Conservation (phyloP, 2,888 invertebrate genomes). For the Lamproptera curius region DNA sequence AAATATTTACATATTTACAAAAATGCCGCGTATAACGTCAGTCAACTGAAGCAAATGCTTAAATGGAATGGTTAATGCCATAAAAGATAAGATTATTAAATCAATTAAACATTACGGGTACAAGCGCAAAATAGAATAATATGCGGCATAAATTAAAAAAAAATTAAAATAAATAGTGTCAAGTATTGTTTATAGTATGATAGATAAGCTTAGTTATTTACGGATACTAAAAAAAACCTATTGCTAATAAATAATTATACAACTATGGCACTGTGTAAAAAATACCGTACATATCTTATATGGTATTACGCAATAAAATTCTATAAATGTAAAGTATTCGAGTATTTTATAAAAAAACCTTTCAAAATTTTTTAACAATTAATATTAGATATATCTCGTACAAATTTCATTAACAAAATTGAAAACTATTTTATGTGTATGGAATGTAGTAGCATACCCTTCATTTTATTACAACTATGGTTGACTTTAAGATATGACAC, state of each 20-base stretch:
- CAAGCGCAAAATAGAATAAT: neutral
- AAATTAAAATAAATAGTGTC: too few species aligned
- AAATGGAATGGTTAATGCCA: neutral
- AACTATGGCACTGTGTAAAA: constrained; percentile 45
- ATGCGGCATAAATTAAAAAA: too few species aligned
- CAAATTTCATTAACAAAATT: neutral
- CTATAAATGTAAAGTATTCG: constrained; percentile 25
- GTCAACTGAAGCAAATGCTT: neutral
- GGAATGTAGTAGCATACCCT: constrained; percentile 57
- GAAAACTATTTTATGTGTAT: constrained; percentile 23
- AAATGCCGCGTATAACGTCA: constrained; percentile 22
- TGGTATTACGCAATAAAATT: constrained; percentile 36
- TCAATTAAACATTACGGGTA: neutral
- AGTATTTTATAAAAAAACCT: constrained; percentile 16
- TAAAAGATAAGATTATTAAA: too few species aligned
- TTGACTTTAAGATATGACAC: too few species aligned
- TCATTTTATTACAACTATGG: constrained; percentile 17
- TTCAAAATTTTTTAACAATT: constrained; percentile 2
- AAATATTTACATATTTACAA: constrained; percentile 60
- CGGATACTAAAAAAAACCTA: neutral
- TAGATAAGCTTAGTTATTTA: neutral
- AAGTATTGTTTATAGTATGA: too few species aligned
- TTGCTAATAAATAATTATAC: constrained; percentile 27
- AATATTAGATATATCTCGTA: constrained; percentile 1
- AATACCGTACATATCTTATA: constrained; percentile 29